Evolutionary conservation across 2,113 vertebrate species (phyloP), one percentile per base, ranked within the genome.

Genomic region (Meriones unguiculatus): DNA sequence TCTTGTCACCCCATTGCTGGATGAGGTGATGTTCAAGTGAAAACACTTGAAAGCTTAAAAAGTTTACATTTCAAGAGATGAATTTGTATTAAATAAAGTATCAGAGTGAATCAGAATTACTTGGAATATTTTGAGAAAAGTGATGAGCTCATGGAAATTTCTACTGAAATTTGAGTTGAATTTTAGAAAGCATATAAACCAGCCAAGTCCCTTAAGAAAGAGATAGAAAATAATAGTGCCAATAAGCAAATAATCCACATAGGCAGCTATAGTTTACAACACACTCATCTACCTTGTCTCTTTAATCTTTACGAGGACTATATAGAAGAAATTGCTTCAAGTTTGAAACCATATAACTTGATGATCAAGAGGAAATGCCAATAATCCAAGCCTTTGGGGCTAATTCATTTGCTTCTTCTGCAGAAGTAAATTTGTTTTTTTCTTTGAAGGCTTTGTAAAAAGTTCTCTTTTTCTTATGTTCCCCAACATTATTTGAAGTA

Each of bases 161-260:
- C 75, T 52, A 67, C 41, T 86, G 24, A 94, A 94, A 95, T 88
- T 93, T 84, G 70, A 90, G 59, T 90, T 17, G 14, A 88, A 13
- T 80, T 67, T 54, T 91, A 3, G 14, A 91, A 87, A 15, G 64
- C 57, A 38, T 88, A 41, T 77, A n/a, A 54, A 38, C 32, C 7
- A 57, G 50, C 67, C 3, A 91, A 62, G 7, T 89, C 87, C 35
- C 62, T 89, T 77, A 64, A 93, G 69, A 30, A 82, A 78, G 72
- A 62, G n/a, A 52, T 30, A 69, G 91, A 84, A 84, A 65, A 87
- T 20, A n/a, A 32, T 73, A 30, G 35, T 62, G 73, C 32, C 62
- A 30, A 1, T 69, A 69, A 81, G 73, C n/a, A 82, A 64, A 59
- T n/a, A 54, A 28, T 69, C 78, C 64, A 18, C 18, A 0, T 7